Conservation (phyloP, 1,140 invertebrate species). For the Drosophila fuyamai region DNA sequence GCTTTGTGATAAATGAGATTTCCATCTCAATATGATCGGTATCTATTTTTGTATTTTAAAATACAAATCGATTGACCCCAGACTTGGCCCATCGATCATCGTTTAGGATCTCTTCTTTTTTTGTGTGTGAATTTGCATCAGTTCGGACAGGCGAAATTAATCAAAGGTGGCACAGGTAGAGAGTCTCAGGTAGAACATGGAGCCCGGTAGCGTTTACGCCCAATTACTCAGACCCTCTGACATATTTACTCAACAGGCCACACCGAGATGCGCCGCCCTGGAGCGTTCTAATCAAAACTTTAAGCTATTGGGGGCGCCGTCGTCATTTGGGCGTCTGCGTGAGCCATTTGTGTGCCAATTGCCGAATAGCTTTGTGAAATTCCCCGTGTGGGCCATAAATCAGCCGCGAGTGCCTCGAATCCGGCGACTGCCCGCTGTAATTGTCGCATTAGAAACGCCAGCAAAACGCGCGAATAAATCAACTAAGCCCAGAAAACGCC, state of each 20-base stretch:
- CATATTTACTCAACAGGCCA: conserved; percentile 78
- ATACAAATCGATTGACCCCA: background rate
- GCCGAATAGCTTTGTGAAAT: conserved; percentile 71
- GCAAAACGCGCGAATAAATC: conserved; percentile 75
- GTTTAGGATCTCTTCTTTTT: background rate
- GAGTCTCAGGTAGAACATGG: conserved; percentile 14
- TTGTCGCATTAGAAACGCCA: conserved; percentile 82
- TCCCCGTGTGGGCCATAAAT: conserved; percentile 71
- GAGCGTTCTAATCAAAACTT: conserved; percentile 66
- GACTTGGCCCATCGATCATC: conserved; percentile 12
- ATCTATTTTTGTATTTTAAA: conserved; percentile 2
- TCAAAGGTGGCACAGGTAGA: conserved; percentile 51
- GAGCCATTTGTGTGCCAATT: conserved; percentile 70
- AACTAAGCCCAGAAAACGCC: conserved; percentile 54
- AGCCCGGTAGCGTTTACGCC: conserved; percentile 52
- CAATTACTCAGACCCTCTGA: conserved; percentile 71
- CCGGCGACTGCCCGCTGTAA: conserved; percentile 64
- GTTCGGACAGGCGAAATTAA: conserved; percentile 71
- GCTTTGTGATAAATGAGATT: background rate
- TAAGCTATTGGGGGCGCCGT: conserved; percentile 43
- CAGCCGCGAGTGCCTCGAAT: conserved; percentile 71
- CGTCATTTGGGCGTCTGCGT: conserved; percentile 44
- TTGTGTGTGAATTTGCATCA: conserved; percentile 63
- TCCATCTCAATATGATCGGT: background rate
- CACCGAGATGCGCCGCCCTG: conserved; percentile 26